Conservation (phyloP, 1,140 invertebrate species). For the Reticulitermes speratus region DNA sequence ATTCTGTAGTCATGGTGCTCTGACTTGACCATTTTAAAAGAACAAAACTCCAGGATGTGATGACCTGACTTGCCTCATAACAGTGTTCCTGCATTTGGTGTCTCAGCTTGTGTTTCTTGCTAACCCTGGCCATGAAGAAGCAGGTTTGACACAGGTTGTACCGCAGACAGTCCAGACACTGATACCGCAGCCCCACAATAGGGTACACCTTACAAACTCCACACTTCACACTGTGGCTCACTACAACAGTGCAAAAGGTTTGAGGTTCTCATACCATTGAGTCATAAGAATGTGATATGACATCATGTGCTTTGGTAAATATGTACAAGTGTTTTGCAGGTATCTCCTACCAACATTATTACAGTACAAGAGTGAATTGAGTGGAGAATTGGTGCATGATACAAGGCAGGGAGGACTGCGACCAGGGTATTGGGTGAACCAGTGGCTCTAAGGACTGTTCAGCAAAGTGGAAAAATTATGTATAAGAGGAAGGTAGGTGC, state of each 20-base stretch:
- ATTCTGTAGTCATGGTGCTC: too few species aligned
- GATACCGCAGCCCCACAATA: slow-evolving; percentile 61
- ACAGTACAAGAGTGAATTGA: too few species aligned
- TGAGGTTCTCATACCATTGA: background rate
- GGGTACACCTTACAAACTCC: slow-evolving; percentile 55
- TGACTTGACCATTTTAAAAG: too few species aligned
- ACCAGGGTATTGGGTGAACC: too few species aligned
- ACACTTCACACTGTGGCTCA: slow-evolving; percentile 58
- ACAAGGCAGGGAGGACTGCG: too few species aligned
- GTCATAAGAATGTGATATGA: slow-evolving; percentile 1
- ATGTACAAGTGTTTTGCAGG: background rate
- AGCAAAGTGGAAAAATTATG: too few species aligned
- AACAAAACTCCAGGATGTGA: too few species aligned
- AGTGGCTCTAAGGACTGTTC: too few species aligned
- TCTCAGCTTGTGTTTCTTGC: slow-evolving; percentile 70
- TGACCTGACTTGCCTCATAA: slow-evolving; percentile 48
- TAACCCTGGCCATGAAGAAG: slow-evolving; percentile 70
- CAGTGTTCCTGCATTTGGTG: slow-evolving; percentile 82
- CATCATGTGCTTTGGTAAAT: background rate
- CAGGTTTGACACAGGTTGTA: slow-evolving; percentile 80
- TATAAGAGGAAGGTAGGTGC: too few species aligned
- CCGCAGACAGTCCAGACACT: slow-evolving; percentile 71
- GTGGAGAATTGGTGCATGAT: too few species aligned
- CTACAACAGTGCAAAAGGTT: slow-evolving; percentile 44
- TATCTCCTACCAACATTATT: background rate